phyloP scores from a whole-genome alignment of 2,797 vertebrate species.

The Tragopan temminckii region DNA sequence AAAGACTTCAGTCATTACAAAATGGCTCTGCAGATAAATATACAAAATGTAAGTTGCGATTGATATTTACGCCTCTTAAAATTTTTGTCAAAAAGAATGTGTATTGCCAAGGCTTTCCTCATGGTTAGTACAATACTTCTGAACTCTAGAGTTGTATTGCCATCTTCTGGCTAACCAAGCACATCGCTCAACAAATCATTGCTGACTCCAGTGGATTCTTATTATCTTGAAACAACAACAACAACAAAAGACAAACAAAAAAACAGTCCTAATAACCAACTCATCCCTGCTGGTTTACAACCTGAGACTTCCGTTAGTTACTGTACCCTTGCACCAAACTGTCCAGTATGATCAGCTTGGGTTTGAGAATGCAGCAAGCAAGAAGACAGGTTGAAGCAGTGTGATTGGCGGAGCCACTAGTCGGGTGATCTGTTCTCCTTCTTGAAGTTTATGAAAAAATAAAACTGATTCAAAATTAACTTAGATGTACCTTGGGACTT shows the following conservation, averaged over 20 bases:
- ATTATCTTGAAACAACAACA: background rate
- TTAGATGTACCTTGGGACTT: background rate
- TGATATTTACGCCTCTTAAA: background rate
- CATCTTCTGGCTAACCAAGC: conserved; percentile 72
- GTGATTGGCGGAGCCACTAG: background rate
- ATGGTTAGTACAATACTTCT: background rate
- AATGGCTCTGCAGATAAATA: conserved; percentile 95
- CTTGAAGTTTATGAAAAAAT: background rate
- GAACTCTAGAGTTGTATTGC: conserved; percentile 42
- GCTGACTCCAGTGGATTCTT: background rate
- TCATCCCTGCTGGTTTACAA: background rate
- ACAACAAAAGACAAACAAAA: background rate
- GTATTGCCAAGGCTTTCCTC: rapidly evolving
- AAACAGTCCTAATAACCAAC: background rate
- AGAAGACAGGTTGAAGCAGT: background rate
- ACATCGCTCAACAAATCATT: background rate
- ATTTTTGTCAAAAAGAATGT: background rate
- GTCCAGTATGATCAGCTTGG: background rate
- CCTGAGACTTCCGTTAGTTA: rapidly evolving
- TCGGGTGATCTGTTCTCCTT: background rate
- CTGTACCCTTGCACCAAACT: background rate
- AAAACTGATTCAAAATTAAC: background rate
- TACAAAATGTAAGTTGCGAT: conserved; percentile 93
- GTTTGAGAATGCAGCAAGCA: background rate
- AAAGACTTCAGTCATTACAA: conserved; percentile 99